Percentiles rank a stretch among this genome's conserved stretches.
Conservation (phyloP, 2,113 vertebrate genomes). For the Chelonoidis abingdonii region DNA sequence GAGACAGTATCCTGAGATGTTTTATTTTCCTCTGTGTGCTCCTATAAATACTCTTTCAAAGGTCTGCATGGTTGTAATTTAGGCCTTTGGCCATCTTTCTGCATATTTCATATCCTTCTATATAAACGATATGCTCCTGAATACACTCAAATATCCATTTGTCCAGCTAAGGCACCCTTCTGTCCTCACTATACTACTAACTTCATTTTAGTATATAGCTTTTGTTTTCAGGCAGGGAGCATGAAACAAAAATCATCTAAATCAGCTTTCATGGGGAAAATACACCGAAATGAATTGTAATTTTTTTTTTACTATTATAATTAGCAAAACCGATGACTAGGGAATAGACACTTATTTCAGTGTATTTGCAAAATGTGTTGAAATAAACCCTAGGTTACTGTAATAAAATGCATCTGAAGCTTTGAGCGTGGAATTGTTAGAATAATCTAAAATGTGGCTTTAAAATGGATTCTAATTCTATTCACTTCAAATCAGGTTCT, state of each 20-base stretch:
- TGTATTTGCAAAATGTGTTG: neutral
- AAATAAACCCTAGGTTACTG: conserved; percentile 41
- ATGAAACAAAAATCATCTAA: neutral
- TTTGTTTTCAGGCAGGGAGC: neutral
- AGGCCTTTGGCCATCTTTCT: neutral
- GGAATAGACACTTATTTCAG: neutral
- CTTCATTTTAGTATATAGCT: neutral
- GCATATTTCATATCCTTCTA: neutral
- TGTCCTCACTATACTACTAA: neutral
- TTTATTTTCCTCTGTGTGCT: neutral
- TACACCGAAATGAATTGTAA: neutral
- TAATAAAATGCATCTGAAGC: conserved; percentile 62
- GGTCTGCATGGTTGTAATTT: neutral
- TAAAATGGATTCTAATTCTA: conserved; percentile 35
- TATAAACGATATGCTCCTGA: neutral
- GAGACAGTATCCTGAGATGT: neutral
- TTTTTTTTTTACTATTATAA: neutral
- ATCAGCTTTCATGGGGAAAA: neutral
- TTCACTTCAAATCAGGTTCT: conserved; percentile 26
- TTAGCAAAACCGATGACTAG: neutral
- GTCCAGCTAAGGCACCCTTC: neutral
- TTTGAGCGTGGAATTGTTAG: conserved; percentile 20
- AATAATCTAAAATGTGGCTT: conserved; percentile 38
- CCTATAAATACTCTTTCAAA: neutral
- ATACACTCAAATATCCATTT: neutral